Evolutionary conservation across 2,888 invertebrate genomes (phyloP).

Genomic region (Synanthedon formicaeformis): DNA sequence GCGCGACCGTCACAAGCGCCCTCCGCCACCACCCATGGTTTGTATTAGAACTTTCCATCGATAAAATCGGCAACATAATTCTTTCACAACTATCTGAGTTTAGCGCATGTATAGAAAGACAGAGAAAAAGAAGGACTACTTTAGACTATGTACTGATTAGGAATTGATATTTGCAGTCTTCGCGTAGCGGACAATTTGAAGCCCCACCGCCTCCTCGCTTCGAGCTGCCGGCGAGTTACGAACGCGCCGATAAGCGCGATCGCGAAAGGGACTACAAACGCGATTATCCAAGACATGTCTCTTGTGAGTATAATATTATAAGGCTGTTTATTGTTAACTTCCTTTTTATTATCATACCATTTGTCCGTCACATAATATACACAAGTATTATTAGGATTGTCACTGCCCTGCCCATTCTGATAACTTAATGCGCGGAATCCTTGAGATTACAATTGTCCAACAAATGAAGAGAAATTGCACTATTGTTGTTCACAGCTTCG

Average conservation of each 20-base stretch:
- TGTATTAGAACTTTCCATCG: not conserved
- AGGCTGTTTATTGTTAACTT: too few species aligned
- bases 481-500: constrained; percentile 27
- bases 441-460: too few species aligned
- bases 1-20: constrained; percentile 53
- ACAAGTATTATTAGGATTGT: too few species aligned
- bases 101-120: too few species aligned
- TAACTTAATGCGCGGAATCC: too few species aligned
- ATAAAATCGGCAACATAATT: too few species aligned
- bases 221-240: constrained; percentile 55
- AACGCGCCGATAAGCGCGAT: constrained; percentile 54
- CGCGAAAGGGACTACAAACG: constrained; percentile 63
- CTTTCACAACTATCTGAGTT: too few species aligned
- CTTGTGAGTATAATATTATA: constrained; percentile 28
- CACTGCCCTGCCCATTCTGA: too few species aligned
- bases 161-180: constrained; percentile 2
- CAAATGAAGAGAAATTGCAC: not conserved
- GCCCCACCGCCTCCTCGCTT: constrained; percentile 71
- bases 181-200: constrained; percentile 50
- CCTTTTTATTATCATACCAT: too few species aligned
- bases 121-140: too few species aligned
- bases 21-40: constrained; percentile 44
- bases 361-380: too few species aligned
- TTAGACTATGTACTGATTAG: too few species aligned
- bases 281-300: constrained; percentile 54